A percentile compares a stretch with the other conserved stretches of the same genome.
phyloP scores from a whole-genome alignment of 2,888 invertebrate genomes.

The Phortica okadai region DNA sequence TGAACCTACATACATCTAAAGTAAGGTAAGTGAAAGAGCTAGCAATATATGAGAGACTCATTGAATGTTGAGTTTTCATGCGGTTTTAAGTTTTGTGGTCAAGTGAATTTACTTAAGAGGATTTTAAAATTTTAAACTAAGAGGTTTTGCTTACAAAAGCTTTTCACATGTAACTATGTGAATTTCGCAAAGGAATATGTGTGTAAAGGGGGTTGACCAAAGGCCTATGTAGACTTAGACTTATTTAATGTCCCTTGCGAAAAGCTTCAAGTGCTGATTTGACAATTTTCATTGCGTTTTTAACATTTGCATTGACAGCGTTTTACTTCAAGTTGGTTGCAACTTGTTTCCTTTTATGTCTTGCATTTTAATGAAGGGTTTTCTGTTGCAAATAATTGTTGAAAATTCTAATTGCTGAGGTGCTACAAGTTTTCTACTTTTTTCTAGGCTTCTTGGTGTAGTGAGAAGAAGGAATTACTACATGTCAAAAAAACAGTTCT shows the following conservation, averaged over 20 bases:
- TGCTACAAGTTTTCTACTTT: too few species aligned
- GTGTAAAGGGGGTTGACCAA: neutral
- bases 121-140: constrained; percentile 61
- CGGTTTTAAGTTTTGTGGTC: constrained; percentile 61
- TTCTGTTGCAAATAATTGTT: too few species aligned
- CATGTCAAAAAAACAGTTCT: too few species aligned
- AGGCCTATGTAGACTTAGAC: neutral
- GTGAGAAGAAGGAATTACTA: too few species aligned
- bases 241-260: neutral
- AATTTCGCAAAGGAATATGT: too few species aligned
- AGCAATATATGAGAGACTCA: neutral
- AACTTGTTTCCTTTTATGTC: too few species aligned
- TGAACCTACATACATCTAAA: too few species aligned
- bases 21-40: neutral
- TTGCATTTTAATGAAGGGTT: too few species aligned
- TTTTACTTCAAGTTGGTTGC: too few species aligned
- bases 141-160: constrained; percentile 39
- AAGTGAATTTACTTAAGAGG: constrained; percentile 58
- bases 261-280: constrained; percentile 8
- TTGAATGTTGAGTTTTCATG: constrained; percentile 33
- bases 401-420: too few species aligned
- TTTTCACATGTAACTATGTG: constrained; percentile 4
- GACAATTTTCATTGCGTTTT: constrained; percentile 3
- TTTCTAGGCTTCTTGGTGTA: too few species aligned
- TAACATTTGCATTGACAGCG: neutral